Base-by-base conservation (phyloP, 1,140 invertebrate species). In the Samia ricini region DNA sequence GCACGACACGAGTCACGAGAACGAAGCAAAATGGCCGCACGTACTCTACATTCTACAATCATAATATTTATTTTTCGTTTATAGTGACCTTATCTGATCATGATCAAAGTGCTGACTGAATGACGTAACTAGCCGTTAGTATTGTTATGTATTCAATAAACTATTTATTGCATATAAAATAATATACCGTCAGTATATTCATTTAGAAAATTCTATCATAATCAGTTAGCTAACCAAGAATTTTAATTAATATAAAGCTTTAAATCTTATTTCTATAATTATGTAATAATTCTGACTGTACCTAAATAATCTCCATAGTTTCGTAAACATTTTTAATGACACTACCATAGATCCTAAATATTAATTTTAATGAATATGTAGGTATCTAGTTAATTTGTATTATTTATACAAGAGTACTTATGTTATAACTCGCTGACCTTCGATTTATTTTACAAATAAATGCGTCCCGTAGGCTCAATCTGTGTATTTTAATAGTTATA, bases 41-140 rank as follows among this genome's bases (percentile, higher is more conserved):
- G 75, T 83, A 84, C 81, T 88, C 81, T 88, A 90, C 82, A 83
- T 15, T 85, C 79, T 85, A 88, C 83, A 87, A 89, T 90, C 88
- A 90, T 90, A 90, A 90, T 90, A 90, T 90, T 90, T 90, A 89
- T 90, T 89, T 79, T 88, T 88, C 83, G 77, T 88, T 87, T 79
- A 89, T 87, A 86, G 83, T 89, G 83, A 89, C 85, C 86, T 89
- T 89, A 85, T 82, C 79, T 84, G 85, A 86, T 87, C 85, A 89
- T 85, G 87, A 86, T 88, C 85, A 90, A 90, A 88, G 88, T 90
- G 88, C 85, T 88, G 79, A 88, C 85, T 88, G 79, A 85, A 85
- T 90, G 88, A 90, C 85, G 88, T 88, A 90, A 90, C 79, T 73
- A 82, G 67, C 77, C 74, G 74, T 73, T 83, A 77, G 69, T 79